Evolutionary conservation across 2,888 invertebrate genomes (phyloP), one percentile per base, ranked within the genome.

Genomic region (Eristalinus aeneus): DNA sequence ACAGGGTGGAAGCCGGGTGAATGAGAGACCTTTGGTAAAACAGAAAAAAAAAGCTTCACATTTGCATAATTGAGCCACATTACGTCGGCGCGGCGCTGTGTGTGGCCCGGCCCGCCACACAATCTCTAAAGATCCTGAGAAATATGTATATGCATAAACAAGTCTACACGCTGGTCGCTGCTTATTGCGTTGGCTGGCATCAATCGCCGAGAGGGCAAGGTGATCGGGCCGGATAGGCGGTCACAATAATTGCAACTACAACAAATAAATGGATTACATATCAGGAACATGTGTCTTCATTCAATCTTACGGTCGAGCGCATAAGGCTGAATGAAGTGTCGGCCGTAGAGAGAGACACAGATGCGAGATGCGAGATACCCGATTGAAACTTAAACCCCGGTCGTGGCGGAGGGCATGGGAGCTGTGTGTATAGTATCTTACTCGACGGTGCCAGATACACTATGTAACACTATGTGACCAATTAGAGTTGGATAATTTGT

Each of bases 31-130:
- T 71, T 56, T 64, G 60, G 64, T 58, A 84, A 79, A 79, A 71
- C 64, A 65, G 79, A 74, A 83, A 72, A 46, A 73, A 71, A 82
- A 68, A 84, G 69, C 76, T 85, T 80, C 53, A 76, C 72, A 85
- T 85, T 85, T 85, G 84, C 84, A 85, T 85, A 85, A 85, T 85
- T 85, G 84, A 85, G 84, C 80, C 80, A 85, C 84, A 85, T 85
- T 85, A 85, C 80, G 84, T 72, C 71, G 67, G 72, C 84, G 75
- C 61, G 46, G 46, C 46, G 46, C 16, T 60, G 84, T 85, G 84
- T 85, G 84, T 85, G 84, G 84, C 67, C 84, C 53, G 16, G 16
- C 46, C 46, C 46, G 71, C 78, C 75, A 58, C 56, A 79, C 75
- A 79, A 84, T 79, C 79, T 69, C 75, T 71, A 65, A 64, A 75